Percentiles rank a stretch among this genome's conserved stretches.
phyloP scores from a whole-genome alignment of 2,888 invertebrate species.

The Dyspetes luteomarginatus region DNA sequence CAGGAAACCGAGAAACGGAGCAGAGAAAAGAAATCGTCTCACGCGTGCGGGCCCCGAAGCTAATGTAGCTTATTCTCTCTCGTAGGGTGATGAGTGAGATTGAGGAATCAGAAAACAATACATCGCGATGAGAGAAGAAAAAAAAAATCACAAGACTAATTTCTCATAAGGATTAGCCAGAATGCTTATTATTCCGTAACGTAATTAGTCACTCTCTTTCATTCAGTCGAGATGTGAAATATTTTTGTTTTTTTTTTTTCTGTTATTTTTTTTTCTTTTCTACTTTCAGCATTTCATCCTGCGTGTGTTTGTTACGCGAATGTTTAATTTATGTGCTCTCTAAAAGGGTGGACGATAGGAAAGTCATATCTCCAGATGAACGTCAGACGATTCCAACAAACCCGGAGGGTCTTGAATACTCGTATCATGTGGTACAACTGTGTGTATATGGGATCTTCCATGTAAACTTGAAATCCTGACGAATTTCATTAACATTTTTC shows the following conservation, averaged over 20 bases:
- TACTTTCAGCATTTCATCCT: neutral
- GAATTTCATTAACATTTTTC: too few relatives aligned
- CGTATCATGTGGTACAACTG: neutral
- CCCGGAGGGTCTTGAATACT: neutral
- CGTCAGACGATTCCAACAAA: conserved; percentile 3
- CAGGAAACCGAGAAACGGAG: conserved; percentile 61
- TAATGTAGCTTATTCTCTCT: conserved; percentile 27
- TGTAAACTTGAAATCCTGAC: neutral
- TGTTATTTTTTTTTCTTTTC: neutral
- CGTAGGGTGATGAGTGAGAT: neutral
- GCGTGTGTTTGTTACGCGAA: neutral
- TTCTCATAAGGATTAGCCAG: conserved; percentile 30
- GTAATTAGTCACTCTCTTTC: neutral
- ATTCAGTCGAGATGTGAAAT: conserved; percentile 14
- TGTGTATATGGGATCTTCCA: neutral
- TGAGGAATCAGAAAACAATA: conserved; percentile 30
- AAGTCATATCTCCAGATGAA: conserved; percentile 23
- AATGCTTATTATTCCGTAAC: conserved; percentile 38
- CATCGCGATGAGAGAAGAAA: neutral
- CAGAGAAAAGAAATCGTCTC: conserved; percentile 62
- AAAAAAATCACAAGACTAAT: conserved; percentile 27
- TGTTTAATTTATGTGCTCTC: conserved; percentile 17
- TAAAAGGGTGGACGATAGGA: neutral
- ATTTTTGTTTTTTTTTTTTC: conserved; percentile 2
- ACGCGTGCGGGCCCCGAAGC: conserved; percentile 50